These are phyloP conservation scores for Enteromius unitaeniatus DNA, from an alignment of 2,797 vertebrate species.

Conservation along the genomic window DNA sequence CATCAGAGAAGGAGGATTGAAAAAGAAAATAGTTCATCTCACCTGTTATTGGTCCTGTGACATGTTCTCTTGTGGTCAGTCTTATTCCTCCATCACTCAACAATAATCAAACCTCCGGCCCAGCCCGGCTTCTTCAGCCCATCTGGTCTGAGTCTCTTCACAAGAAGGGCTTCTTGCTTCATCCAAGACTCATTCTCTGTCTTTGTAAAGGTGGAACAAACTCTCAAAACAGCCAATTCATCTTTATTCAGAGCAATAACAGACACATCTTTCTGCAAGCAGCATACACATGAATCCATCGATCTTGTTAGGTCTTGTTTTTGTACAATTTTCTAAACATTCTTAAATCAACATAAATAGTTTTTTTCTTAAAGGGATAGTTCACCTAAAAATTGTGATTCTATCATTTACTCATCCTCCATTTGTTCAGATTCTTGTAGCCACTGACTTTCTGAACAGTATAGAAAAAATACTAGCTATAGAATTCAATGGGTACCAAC, in stretches of 20 bases:
- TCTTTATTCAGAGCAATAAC: conserved; percentile 4
- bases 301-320: neutral
- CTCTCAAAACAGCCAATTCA: neutral
- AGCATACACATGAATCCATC: neutral
- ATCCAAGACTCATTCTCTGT: neutral
- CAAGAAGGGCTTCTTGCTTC: neutral
- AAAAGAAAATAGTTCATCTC: neutral
- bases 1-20: neutral
- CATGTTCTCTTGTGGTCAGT: neutral
- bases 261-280: neutral
- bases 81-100: conserved; percentile 1
- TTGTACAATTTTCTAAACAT: neutral
- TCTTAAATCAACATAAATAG: neutral
- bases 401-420: too few relatives aligned
- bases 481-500: too few relatives aligned
- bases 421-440: too few relatives aligned
- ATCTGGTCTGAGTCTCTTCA: neutral
- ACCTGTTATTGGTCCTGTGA: neutral
- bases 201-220: neutral
- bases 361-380: too few relatives aligned
- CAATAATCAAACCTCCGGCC: conserved; percentile 9
- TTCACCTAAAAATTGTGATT: too few relatives aligned
- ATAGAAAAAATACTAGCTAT: too few relatives aligned
- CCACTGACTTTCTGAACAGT: too few relatives aligned
- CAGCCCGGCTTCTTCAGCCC: neutral